Evolutionary conservation across 1,140 invertebrate genomes (phyloP).

Genomic region (Drosophila ananassae): DNA sequence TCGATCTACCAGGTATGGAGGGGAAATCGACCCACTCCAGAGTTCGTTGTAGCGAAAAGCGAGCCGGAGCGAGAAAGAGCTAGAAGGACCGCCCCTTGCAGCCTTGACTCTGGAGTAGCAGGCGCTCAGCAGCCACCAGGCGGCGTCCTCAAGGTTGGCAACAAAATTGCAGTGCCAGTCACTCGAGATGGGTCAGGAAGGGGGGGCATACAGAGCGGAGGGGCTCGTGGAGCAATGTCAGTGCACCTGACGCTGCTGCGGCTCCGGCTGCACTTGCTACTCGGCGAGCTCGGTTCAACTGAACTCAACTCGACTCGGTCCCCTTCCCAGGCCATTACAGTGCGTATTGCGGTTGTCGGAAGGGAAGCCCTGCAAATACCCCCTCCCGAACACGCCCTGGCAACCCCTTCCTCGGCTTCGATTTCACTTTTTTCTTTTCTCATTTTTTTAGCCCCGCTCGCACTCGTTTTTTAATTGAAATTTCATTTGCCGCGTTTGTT

Average conservation of each 20-base stretch:
- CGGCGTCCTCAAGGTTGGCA: conserved; percentile 61
- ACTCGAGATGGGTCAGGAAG: conserved; percentile 15
- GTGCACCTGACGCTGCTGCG: conserved; percentile 56
- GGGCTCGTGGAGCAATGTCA: conserved; percentile 68
- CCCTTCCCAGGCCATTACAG: conserved; percentile 38
- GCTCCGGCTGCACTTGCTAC: conserved; percentile 56
- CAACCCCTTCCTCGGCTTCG: conserved; percentile 55
- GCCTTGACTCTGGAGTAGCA: conserved; percentile 43
- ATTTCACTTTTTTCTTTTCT: conserved; percentile 66
- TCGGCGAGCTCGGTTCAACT: conserved; percentile 37
- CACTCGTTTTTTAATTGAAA: conserved; percentile 69
- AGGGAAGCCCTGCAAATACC: conserved; percentile 61
- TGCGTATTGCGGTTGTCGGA: conserved; percentile 17
- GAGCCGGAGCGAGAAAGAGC: background rate
- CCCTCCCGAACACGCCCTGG: conserved; percentile 6
- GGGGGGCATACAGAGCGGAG: background rate
- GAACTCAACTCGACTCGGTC: conserved; percentile 6
- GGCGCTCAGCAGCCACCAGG: conserved; percentile 50
- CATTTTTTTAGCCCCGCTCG: background rate
- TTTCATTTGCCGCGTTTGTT: conserved; percentile 75
- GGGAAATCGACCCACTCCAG: conserved; percentile 5
- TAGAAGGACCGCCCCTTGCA: conserved; percentile 50
- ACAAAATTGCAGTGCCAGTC: conserved; percentile 58
- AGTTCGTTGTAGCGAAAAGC: background rate
- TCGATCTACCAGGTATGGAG: background rate